Conservation (phyloP, 2,113 vertebrate species). For the Apteryx owenii region DNA sequence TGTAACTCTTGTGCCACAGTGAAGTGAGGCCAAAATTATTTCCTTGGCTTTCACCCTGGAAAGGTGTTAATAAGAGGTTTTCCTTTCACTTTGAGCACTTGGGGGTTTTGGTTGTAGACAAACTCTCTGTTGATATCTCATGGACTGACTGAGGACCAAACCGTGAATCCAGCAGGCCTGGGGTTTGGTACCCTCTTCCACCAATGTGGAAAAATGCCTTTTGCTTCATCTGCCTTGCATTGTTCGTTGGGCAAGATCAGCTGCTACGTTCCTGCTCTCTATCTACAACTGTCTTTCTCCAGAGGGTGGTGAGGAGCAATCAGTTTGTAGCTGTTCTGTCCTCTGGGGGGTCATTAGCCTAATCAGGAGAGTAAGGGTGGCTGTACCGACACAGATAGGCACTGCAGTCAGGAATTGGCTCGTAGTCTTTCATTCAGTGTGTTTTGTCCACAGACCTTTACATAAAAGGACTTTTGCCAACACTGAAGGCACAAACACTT, state of each 20-base stretch:
- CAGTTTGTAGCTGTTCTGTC: neutral
- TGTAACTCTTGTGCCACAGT: neutral
- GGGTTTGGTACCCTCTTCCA: neutral
- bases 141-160: neutral
- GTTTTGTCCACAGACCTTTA: neutral
- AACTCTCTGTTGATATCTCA: neutral
- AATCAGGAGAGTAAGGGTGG: neutral
- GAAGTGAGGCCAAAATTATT: neutral
- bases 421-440: neutral
- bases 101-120: neutral
- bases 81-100: neutral
- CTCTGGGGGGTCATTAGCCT: neutral
- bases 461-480: slow-evolving; percentile 1
- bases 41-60: neutral
- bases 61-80: neutral
- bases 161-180: neutral
- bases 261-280: neutral
- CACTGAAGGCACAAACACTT: neutral
- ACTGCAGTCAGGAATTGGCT: neutral
- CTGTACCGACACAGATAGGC: neutral
- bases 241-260: accelerated
- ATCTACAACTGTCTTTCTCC: neutral
- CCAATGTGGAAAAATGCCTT: neutral
- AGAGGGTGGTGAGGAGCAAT: neutral
- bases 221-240: neutral